Evolutionary conservation across 1,140 invertebrate species (phyloP).

Genomic region (Orussus abietinus): DNA sequence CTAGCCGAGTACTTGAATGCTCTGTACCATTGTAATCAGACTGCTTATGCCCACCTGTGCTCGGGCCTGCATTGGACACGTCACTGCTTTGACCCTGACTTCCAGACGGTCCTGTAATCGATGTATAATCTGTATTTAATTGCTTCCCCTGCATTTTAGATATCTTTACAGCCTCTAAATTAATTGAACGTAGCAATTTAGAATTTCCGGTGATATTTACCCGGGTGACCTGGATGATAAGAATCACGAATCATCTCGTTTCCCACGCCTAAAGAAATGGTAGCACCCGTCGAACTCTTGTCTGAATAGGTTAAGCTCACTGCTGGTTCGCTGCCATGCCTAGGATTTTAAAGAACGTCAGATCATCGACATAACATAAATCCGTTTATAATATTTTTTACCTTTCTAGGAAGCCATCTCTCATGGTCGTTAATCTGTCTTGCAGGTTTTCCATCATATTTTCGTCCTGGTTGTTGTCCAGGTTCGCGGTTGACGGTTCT

Average conservation of each 20-base stretch:
- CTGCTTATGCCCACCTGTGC: constrained; percentile 17
- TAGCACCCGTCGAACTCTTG: constrained; percentile 52
- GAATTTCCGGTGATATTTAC: neutral
- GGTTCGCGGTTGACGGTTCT: constrained; percentile 8
- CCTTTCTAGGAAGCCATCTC: constrained; percentile 54
- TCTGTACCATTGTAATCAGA: constrained; percentile 22
- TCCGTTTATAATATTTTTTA: too few relatives aligned
- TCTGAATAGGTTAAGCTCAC: constrained; percentile 57
- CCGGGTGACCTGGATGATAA: constrained; percentile 37
- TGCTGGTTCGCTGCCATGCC: constrained; percentile 58
- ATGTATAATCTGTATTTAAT: too few relatives aligned
- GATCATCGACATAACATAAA: constrained; percentile 11
- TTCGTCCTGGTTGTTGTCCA: constrained; percentile 24
- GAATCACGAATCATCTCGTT: constrained; percentile 49
- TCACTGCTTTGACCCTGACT: constrained; percentile 17
- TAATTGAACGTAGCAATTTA: neutral
- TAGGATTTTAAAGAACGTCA: constrained; percentile 34
- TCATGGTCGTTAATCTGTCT: constrained; percentile 52
- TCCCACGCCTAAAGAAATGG: constrained; percentile 54
- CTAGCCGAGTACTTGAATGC: constrained; percentile 1
- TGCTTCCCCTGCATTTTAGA: too few relatives aligned
- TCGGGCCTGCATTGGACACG: constrained; percentile 29
- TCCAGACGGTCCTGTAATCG: constrained; percentile 31
- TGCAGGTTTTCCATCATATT: constrained; percentile 50
- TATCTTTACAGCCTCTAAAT: too few relatives aligned